Percentiles rank a stretch among this genome's conserved stretches.
phyloP scores from a whole-genome alignment of 2,113 vertebrate genomes.

The Herpailurus yagouaroundi region DNA sequence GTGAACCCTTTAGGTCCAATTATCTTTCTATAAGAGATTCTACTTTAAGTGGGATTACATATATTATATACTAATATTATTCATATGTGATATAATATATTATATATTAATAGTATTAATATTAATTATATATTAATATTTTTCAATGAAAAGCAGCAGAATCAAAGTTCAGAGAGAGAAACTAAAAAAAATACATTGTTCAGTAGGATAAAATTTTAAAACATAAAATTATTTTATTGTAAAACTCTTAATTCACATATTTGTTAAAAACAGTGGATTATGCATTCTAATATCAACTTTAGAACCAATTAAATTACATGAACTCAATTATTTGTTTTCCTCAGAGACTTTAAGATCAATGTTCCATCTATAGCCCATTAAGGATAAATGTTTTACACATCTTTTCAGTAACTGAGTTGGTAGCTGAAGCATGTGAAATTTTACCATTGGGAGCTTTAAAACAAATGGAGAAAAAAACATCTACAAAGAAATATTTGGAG shows the following conservation, averaged over 20 bases:
- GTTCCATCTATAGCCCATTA: slow-evolving; percentile 42
- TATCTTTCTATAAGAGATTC: not conserved
- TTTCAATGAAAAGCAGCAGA: not conserved
- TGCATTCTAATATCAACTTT: slow-evolving; percentile 36
- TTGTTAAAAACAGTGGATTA: slow-evolving; percentile 6
- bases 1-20: not conserved
- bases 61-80: not conserved
- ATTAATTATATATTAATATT: not conserved
- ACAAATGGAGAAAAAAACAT: slow-evolving; percentile 59
- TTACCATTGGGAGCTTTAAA: slow-evolving; percentile 61
- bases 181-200: not conserved
- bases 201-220: not conserved
- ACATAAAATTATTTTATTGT: slow-evolving; percentile 12
- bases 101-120: not conserved
- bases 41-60: not conserved
- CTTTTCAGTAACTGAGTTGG: slow-evolving; percentile 49
- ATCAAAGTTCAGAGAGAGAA: not conserved
- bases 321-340: slow-evolving; percentile 51
- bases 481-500: not conserved
- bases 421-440: slow-evolving; percentile 63
- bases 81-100: not conserved
- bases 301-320: slow-evolving; percentile 46
- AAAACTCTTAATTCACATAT: not conserved
- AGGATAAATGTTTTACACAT: slow-evolving; percentile 56
- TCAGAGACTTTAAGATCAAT: slow-evolving; percentile 27